Evolutionary conservation across 2,113 vertebrate species (phyloP).

Genomic region (Crypturellus undulatus): DNA sequence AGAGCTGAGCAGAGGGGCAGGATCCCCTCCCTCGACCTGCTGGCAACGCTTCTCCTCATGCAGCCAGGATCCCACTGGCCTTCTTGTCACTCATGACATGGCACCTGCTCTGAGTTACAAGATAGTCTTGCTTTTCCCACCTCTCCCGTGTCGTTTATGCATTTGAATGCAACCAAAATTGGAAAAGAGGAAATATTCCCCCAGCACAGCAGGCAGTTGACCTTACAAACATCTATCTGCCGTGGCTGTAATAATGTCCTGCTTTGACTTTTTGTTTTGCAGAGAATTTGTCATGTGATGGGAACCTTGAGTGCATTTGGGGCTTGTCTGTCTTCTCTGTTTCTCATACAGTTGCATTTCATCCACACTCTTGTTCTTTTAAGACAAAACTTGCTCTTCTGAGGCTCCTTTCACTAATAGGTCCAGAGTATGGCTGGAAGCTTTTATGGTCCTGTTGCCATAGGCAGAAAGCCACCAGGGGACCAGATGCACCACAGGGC

Average conservation of each 20-base stretch:
- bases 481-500: neutral
- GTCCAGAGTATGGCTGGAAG: neutral
- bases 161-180: neutral
- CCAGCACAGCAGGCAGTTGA: neutral
- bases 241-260: neutral
- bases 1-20: too few relatives aligned
- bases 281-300: neutral
- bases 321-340: neutral
- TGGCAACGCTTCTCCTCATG: too few relatives aligned
- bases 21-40: too few relatives aligned
- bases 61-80: too few relatives aligned
- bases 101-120: neutral
- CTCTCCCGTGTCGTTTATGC: neutral
- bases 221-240: neutral
- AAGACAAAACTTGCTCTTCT: neutral
- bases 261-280: neutral
- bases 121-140: neutral
- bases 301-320: accelerated
- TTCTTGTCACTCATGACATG: neutral
- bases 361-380: neutral
- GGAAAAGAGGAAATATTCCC: neutral
- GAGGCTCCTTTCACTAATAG: neutral
- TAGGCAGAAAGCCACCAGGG: neutral
- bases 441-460: neutral
- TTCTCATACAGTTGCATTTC: neutral